Evolutionary conservation across 23 tunicate genomes (phyloP), one percentile per base, ranked within the genome.

Genomic region (Phallusia fumigata): DNA sequence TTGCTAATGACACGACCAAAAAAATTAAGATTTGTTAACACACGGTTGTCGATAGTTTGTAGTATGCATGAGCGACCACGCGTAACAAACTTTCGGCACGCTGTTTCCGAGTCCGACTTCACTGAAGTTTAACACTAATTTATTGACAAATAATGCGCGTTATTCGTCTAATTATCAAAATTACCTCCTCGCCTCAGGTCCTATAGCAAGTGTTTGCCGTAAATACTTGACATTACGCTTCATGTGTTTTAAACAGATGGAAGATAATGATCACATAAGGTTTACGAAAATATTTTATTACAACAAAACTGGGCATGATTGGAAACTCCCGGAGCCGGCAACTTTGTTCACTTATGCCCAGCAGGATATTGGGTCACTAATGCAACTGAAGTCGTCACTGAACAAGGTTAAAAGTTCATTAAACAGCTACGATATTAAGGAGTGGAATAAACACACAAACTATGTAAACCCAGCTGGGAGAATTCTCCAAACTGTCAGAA

Each of bases 401-500:
- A 93, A 93, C 81, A 31, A 76, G 28, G 80, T 88, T 12, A 93
- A 93, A 76, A 72, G 86, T 30, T 93, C 93, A 16, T 65, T 93
- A 24, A 93, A 93, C 73, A 82, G 81, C 74, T 88, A 33, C 77
- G 98, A 93, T 52, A 93, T 93, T 3, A 51, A 28, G 1, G 65
- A 76, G 65, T 93, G 98, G 98, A 81, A 86, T 64, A 76, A 76
- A 45, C 98, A 93, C 80, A 93, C 98, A n/a, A 93, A 76, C 32
- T 84, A 65, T 49, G 76, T 78, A 22, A 93, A 93, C 76, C 90
- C 93, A 34, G 76, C 93, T 26, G 85, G 84, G 11, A 82, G 65
- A 22, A 73, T 92, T 0, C 75, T 84, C 24, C 73, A 49, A 15
- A 36, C 49, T 33, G 47, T 93, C 0, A 65, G 89, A 12, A 65